phyloP scores from a whole-genome alignment of 2,888 invertebrate genomes.

The Arenicola marina region DNA sequence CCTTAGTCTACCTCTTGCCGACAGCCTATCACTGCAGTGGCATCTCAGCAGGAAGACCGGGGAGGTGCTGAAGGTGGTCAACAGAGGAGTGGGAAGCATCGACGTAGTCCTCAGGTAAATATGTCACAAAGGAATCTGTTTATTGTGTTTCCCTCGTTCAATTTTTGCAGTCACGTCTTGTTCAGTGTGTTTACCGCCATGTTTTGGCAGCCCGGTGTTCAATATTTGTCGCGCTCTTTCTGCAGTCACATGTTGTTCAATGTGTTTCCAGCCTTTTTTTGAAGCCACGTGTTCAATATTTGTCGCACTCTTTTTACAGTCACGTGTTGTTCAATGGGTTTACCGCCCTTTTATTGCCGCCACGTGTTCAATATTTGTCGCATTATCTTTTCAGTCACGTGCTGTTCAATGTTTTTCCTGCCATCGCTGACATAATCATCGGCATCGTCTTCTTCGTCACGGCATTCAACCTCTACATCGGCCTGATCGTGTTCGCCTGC shows the following conservation, averaged over 20 bases:
- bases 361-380: neutral
- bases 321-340: neutral
- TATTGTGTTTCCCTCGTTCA: neutral
- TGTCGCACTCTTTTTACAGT: neutral
- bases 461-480: constrained; percentile 91
- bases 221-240: no score
- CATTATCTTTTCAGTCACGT: constrained; percentile 65
- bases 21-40: constrained; percentile 82
- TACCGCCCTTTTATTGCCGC: neutral
- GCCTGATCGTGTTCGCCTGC: constrained; percentile 86
- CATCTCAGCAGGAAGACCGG: constrained; percentile 91
- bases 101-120: constrained; percentile 84
- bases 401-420: constrained; percentile 87
- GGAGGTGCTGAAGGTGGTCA: constrained; percentile 92
- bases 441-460: constrained; percentile 84
- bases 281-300: neutral
- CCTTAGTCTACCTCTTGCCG: no score
- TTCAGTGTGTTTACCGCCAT: neutral
- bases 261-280: neutral
- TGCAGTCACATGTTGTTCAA: neutral
- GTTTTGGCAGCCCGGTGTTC: no score
- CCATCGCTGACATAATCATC: constrained; percentile 83
- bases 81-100: constrained; percentile 91
- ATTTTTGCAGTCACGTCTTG: neutral
- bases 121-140: neutral